Evolutionary conservation across 1,140 invertebrate genomes (phyloP).

Genomic region (Leguminivora glycinivorella): DNA sequence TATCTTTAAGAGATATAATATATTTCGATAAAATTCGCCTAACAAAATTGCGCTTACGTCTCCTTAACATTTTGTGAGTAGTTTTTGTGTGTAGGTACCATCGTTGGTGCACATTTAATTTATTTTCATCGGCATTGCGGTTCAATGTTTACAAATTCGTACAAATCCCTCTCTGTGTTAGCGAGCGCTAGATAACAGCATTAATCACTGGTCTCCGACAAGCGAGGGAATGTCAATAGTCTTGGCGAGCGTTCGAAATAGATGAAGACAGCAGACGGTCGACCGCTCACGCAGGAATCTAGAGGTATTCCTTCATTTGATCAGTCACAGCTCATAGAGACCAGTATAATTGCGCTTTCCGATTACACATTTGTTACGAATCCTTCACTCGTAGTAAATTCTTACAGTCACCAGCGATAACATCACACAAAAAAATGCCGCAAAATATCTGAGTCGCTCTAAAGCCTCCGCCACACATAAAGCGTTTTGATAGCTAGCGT

Average conservation of each 20-base stretch:
- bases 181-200: slow-evolving; percentile 1
- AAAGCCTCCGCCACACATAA: too few relatives aligned
- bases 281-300: slow-evolving; percentile 14
- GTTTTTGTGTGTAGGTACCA: background rate
- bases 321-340: background rate
- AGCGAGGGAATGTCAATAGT: slow-evolving; percentile 16
- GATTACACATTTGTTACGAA: too few relatives aligned
- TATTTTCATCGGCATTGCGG: slow-evolving; percentile 31
- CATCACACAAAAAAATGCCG: too few relatives aligned
- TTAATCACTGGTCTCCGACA: slow-evolving; percentile 14
- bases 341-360: background rate
- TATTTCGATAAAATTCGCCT: too few relatives aligned
- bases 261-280: slow-evolving; percentile 8
- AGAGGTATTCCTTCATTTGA: background rate
- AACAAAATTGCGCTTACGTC: too few relatives aligned
- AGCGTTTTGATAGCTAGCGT: too few relatives aligned
- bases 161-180: slow-evolving; percentile 6
- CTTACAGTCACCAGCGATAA: too few relatives aligned
- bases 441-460: too few relatives aligned
- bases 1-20: too few relatives aligned
- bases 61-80: too few relatives aligned
- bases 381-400: too few relatives aligned
- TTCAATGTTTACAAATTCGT: slow-evolving; percentile 34
- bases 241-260: slow-evolving; percentile 23
- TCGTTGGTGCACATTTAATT: background rate